Base-by-base conservation (phyloP, 2,113 vertebrate species). In the Genyomyrus donnyi region DNA sequence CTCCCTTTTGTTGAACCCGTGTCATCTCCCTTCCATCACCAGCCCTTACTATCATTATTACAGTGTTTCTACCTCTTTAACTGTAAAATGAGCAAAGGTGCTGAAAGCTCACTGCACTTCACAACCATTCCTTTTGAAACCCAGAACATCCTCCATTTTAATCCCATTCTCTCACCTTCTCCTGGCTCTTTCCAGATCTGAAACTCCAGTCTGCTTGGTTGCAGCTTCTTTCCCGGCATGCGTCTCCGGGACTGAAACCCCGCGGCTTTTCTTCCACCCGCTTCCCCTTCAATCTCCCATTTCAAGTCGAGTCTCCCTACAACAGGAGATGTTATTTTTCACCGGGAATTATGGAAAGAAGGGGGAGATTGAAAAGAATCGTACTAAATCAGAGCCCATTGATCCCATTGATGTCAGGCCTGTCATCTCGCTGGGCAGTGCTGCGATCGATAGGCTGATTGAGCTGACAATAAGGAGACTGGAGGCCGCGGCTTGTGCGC, bases 371-470 rank as follows among this genome's bases (percentile, higher is more conserved):
- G 84, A 86, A n/a, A 86, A 86, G 45, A 53, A 87, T 87, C 6
- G 13, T 53, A 21, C 27, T 87, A 87, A 87, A 87, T 35, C 48
- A 87, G 50, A 56, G 50, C 49, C n/a, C 11, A 87, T 87, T 87
- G 85, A 87, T 87, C 85, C n/a, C 85, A 87, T 87, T 56, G 48
- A 87, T 56, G 45, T 53, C n/a, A 53, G 50, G 85, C n/a, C 50
- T 35, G 48, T 48, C 27, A 31, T 87, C 85, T 87, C 13, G 17
- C 24, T 13, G 85, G 85, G n/a, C 85, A 52, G 85, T 2, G 27
- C 24, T 31, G 49, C 85, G 50, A 56, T 87, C 85, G 49, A 87
- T 87, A 52, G 50, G 85, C 48, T 52, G 85, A 87, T 87, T 53
- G 50, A 87, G 49, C 48, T 87, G 85, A 53, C 27, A 87, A 87